These are phyloP conservation scores for Ecdyonurus torrentis DNA, from an alignment of 2,888 invertebrate genomes.

Conservation along the genomic window DNA sequence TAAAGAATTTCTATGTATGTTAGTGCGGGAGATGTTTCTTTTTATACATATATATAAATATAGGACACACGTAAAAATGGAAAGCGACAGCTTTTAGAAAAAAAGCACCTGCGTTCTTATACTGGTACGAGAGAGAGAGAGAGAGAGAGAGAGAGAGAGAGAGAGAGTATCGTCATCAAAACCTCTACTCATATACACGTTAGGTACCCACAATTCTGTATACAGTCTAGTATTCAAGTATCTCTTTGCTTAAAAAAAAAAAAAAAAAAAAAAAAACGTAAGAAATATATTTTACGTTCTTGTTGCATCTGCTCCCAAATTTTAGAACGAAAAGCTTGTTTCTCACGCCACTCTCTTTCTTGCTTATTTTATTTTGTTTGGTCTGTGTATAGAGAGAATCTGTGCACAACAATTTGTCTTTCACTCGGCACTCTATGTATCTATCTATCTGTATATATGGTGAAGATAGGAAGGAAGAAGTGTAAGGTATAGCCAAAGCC, in stretches of 20 bases:
- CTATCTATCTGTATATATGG: not conserved
- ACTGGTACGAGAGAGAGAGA: not conserved
- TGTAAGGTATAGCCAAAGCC: no score
- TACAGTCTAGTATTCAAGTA: no score
- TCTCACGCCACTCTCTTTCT: not conserved
- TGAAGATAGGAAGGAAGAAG: not conserved
- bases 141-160: not conserved
- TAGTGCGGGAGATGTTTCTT: not conserved
- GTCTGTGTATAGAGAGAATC: conserved; percentile 3
- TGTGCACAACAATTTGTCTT: conserved; percentile 2
- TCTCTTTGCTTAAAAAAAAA: no score
- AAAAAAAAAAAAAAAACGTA: not conserved
- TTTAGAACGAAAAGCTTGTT: not conserved
- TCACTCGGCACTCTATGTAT: not conserved
- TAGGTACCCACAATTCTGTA: no score
- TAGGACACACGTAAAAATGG: not conserved
- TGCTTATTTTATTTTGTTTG: not conserved
- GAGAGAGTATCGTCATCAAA: no score
- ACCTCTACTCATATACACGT: no score
- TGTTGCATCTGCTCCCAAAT: not conserved
- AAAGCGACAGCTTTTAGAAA: not conserved
- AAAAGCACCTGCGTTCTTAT: not conserved
- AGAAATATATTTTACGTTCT: not conserved
- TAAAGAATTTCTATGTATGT: not conserved
- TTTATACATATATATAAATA: not conserved